Evolutionary conservation across 2,113 vertebrate species (phyloP), one percentile per base, ranked within the genome.

Genomic region (Silurus meridionalis): DNA sequence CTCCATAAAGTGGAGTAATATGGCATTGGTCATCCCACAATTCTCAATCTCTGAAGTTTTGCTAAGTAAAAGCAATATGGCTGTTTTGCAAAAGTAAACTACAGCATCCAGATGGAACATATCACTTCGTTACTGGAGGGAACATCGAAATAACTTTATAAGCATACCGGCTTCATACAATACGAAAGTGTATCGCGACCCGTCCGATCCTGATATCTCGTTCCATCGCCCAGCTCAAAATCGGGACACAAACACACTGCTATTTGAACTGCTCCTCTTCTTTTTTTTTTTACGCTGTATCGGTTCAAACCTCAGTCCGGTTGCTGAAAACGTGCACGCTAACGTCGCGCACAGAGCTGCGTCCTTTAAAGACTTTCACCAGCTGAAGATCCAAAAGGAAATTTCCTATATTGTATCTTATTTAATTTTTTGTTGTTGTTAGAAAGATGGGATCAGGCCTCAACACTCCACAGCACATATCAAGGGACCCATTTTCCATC

Each of bases 401-500:
- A 21, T 63, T 19, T 37, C 7, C 61, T 28, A 37, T 37, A 37
- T 15, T 63, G 10, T 21, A 0, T 21, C 0, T n/a, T 15, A 1
- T 48, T 60, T 6, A 10, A 6, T 13, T 14, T 57, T 14, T 57
- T 25, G 55, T 14, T 55, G 19, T 50, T 52, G 19, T 37, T 15
- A 37, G 48, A 50, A 74, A 74, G 52, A 21, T 79, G n/a, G 11
- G n/a, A 6, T 55, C 7, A 85, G 52, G 10, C 60, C 25, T 50
- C 52, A 23, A 7, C 61, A 50, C 52, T 69, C 52, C 37, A 10
- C n/a, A 37, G 48, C 60, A 28, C 46, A 84, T 64, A 48, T 71
- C 77, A 28, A 58, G 78, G 84, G 84, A 71, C 84, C 64, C 37
- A 52, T 80, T 66, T 28, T 50, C n/a, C 17, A 53, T 48, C 46